Conservation (phyloP, 1,140 invertebrate species). For the Odontomachus brunneus region DNA sequence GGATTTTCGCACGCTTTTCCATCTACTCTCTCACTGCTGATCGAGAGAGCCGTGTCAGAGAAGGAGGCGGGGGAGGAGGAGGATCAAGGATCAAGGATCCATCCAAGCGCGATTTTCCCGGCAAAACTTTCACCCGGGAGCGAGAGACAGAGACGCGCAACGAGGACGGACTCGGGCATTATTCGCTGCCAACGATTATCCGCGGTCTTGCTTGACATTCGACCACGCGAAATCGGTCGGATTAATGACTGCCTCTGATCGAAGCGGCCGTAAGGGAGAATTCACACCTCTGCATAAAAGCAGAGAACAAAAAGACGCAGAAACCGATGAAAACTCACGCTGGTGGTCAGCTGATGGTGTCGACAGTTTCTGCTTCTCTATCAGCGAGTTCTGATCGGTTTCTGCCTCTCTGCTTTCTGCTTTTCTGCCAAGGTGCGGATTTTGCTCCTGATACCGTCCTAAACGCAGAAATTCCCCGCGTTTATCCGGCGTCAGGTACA, state of each 20-base stretch:
- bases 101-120: constrained; percentile 44
- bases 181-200: constrained; percentile 3
- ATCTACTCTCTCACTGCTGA: constrained; percentile 21
- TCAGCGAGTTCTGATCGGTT: too few species aligned
- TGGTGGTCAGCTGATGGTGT: too few species aligned
- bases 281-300: too few species aligned
- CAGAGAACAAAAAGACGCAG: too few species aligned
- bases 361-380: too few species aligned
- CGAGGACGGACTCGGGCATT: background rate
- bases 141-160: background rate
- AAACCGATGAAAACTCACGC: too few species aligned
- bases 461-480: background rate
- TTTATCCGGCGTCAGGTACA: background rate
- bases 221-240: background rate
- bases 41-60: background rate
- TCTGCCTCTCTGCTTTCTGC: too few species aligned
- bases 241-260: background rate
- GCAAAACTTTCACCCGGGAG: constrained; percentile 38
- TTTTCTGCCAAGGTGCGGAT: too few species aligned
- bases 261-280: background rate
- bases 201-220: background rate
- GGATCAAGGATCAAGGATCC: constrained; percentile 57
- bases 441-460: too few species aligned
- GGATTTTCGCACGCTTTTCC: constrained; percentile 48
- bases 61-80: constrained; percentile 28